Evolutionary conservation across 2,888 invertebrate genomes (phyloP), one percentile per base, ranked within the genome.

Genomic region (Macaria notata): DNA sequence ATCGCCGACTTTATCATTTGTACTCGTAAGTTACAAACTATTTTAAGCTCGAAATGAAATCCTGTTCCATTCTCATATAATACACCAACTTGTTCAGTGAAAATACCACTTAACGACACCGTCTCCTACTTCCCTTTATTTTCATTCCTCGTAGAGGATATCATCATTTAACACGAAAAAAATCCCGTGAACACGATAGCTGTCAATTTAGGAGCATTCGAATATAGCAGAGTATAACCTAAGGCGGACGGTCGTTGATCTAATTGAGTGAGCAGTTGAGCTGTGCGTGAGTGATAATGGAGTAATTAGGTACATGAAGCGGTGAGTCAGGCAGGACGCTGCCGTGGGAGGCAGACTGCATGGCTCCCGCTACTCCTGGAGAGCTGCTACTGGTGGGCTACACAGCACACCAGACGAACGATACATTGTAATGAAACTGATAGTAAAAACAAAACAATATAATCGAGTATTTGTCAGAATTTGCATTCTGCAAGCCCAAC

Each of bases 211-310:
- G 63, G 69, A 54, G 59, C 70, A 73, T 74, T 78, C 75, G 77
- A 78, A 80, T 77, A 79, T 70, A 73, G 75, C 68, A 69, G 80
- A 73, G 78, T 78, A 79, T 85, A 84, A 86, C 87, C 83, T 79
- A 71, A 73, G 78, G 79, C 78, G 81, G 86, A 74, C 88, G 86
- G 86, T 85, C 88, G 86, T 88, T 81, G 80, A 77, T 81, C 80
- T 81, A 90, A 91, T 91, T 90, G 90, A 89, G 83, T 86, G 89
- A 89, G 84, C 88, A 86, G 87, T 88, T 88, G 86, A 84, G 83
- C 82, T 77, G 82, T 86, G 86, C 90, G 90, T 90, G 89, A 85
- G 86, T 85, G 87, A 83, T 89, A 87, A 89, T 88, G 84, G 88
- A 68, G 84, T 91, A 89, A 90, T 91, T 91, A 88, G 80, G 88